Evolutionary conservation across 1,140 invertebrate species (phyloP).

Genomic region (Aphelenchoides avenae): DNA sequence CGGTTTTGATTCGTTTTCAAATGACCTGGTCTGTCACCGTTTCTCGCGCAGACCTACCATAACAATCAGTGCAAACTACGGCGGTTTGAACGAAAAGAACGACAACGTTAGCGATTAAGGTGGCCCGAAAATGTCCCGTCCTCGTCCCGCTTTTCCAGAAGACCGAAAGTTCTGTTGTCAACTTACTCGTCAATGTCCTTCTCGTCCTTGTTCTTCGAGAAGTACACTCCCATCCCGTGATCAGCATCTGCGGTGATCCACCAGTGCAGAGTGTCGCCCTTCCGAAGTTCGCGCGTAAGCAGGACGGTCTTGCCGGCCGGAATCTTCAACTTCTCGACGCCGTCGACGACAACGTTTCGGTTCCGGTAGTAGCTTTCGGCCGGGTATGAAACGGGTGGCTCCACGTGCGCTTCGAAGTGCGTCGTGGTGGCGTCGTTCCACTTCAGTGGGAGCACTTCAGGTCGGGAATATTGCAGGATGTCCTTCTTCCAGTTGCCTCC

Average conservation of each 20-base stretch:
- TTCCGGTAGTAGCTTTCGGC: constrained; percentile 18
- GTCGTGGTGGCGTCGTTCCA: constrained; percentile 24
- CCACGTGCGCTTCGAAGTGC: constrained; percentile 19
- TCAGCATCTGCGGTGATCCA: constrained; percentile 30
- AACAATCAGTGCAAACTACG: background rate
- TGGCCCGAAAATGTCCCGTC: constrained; percentile 16
- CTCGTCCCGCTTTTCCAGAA: too few species aligned
- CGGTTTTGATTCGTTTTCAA: too few species aligned
- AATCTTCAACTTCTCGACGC: constrained; percentile 26
- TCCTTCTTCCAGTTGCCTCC: constrained; percentile 36
- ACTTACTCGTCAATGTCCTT: constrained; percentile 36
- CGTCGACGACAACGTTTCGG: constrained; percentile 5
- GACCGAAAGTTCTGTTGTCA: too few species aligned
- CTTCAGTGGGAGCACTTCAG: constrained; percentile 24
- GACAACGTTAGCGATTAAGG: too few species aligned
- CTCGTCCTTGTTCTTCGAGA: constrained; percentile 33
- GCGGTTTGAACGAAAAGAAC: too few species aligned
- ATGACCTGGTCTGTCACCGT: too few species aligned
- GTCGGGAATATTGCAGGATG: constrained; percentile 31
- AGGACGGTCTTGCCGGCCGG: constrained; percentile 33
- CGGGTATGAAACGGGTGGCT: constrained; percentile 33
- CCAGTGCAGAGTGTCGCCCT: constrained; percentile 25
- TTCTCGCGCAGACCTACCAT: constrained; percentile 10
- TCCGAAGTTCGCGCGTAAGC: constrained; percentile 34
- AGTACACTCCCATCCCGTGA: constrained; percentile 40